Evolutionary conservation across 1,140 invertebrate genomes (phyloP).

Genomic region (Dendrolimus kikuchii): DNA sequence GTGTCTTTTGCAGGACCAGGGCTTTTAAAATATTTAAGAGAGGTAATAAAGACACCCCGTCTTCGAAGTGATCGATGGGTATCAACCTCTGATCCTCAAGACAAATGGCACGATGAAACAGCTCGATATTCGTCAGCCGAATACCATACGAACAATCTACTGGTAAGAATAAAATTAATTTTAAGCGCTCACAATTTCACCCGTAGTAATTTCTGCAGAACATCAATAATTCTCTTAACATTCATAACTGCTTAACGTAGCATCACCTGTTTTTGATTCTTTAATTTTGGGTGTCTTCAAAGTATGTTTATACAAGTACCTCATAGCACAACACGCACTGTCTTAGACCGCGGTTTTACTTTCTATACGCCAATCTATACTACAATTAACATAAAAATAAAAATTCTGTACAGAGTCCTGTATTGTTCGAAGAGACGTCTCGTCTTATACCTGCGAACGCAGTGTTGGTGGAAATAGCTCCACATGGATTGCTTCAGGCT

Average conservation of each 20-base stretch:
- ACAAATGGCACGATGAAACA: constrained; percentile 76
- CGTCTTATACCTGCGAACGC: constrained; percentile 82
- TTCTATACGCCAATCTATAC: no score
- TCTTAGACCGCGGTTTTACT: no score
- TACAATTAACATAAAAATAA: no score
- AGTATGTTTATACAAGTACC: no score
- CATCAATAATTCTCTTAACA: no score
- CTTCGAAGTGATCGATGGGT: constrained; percentile 84
- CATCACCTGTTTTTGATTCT: no score
- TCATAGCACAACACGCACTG: no score
- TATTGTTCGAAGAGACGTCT: constrained; percentile 87
- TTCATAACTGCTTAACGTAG: no score
- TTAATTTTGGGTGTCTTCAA: no score
- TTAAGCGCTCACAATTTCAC: no score
- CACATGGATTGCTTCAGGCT: constrained; percentile 84
- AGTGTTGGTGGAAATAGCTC: constrained; percentile 83
- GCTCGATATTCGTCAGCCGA: constrained; percentile 84
- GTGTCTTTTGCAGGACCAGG: constrained; percentile 67
- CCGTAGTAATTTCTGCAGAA: no score
- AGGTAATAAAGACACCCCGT: constrained; percentile 78
- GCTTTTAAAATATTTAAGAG: constrained; percentile 78
- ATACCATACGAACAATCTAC: constrained; percentile 92
- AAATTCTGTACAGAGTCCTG: constrained; percentile 70
- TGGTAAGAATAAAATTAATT: constrained; percentile 36
- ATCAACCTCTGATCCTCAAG: constrained; percentile 84